A percentile compares a stretch with the other conserved stretches of the same genome.
Evolutionary conservation across 1,140 invertebrate genomes (phyloP).

Genomic region (Penaeus japonicus): DNA sequence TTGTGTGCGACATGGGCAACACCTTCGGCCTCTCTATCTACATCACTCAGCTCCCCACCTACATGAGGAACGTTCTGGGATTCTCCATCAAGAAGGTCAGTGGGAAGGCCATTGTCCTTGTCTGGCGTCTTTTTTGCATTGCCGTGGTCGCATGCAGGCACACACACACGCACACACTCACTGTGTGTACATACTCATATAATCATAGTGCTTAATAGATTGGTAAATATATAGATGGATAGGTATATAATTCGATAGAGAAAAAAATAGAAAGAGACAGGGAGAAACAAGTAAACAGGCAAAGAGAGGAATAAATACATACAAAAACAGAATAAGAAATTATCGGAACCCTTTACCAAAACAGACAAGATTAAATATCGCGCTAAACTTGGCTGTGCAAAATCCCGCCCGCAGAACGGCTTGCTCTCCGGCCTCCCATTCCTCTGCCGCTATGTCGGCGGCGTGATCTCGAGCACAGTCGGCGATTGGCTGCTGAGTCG

Average conservation of each 20-base stretch:
- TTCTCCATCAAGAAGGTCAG: constrained; percentile 12
- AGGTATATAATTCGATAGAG: too few species aligned
- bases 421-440: constrained; percentile 35
- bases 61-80: constrained; percentile 20
- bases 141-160: too few species aligned
- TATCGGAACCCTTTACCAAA: too few species aligned
- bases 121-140: too few species aligned
- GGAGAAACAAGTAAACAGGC: not conserved
- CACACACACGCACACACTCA: too few species aligned
- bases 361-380: too few species aligned
- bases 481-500: constrained; percentile 14
- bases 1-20: constrained; percentile 8
- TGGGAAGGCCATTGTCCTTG: too few species aligned
- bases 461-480: not conserved
- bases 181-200: too few species aligned
- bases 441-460: constrained; percentile 39
- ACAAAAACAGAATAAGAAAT: not conserved
- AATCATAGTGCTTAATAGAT: too few species aligned
- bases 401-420: constrained; percentile 19
- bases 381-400: too few species aligned
- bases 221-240: too few species aligned
- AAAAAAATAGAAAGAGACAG: not conserved
- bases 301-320: not conserved
- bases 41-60: constrained; percentile 17
- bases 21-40: constrained; percentile 18